These are phyloP conservation scores for Centrocercus urophasianus DNA, from an alignment of 2,113 vertebrate genomes.

Conservation along the genomic window DNA sequence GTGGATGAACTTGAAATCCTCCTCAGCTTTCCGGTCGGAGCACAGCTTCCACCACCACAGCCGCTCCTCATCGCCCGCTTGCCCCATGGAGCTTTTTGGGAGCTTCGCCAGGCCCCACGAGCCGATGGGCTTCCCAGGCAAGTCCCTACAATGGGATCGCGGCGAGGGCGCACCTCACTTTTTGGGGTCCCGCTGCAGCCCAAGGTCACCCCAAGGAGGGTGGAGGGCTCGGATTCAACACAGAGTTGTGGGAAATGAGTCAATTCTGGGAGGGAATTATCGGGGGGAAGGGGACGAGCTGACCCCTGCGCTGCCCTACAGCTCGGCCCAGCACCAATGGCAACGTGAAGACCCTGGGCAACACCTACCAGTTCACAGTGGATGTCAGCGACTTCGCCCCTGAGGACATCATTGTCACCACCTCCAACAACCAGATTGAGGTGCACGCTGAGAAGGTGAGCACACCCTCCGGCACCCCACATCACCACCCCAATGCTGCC, in stretches of 20 bases:
- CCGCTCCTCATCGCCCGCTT: conserved; percentile 59
- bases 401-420: conserved; percentile 96
- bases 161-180: too few species aligned
- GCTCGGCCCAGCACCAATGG: conserved; percentile 78
- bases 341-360: conserved; percentile 90
- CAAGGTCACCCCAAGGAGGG: neutral
- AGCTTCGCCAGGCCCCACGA: conserved; percentile 89
- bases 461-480: neutral
- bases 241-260: neutral
- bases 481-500: neutral
- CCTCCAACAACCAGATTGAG: conserved; percentile 98
- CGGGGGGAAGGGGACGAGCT: neutral
- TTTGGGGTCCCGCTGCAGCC: neutral
- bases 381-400: conserved; percentile 95
- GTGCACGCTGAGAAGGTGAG: conserved; percentile 96
- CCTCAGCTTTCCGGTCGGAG: conserved; percentile 86
- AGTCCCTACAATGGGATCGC: neutral
- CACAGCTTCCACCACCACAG: conserved; percentile 82
- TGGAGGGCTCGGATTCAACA: neutral
- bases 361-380: conserved; percentile 95
- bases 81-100: conserved; percentile 94
- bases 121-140: conserved; percentile 84
- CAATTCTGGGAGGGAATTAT: neutral
- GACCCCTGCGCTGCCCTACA: neutral
- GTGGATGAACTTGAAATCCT: conserved; percentile 43